Evolutionary conservation across 1,140 invertebrate species (phyloP).

Genomic region (Bombus huntii): DNA sequence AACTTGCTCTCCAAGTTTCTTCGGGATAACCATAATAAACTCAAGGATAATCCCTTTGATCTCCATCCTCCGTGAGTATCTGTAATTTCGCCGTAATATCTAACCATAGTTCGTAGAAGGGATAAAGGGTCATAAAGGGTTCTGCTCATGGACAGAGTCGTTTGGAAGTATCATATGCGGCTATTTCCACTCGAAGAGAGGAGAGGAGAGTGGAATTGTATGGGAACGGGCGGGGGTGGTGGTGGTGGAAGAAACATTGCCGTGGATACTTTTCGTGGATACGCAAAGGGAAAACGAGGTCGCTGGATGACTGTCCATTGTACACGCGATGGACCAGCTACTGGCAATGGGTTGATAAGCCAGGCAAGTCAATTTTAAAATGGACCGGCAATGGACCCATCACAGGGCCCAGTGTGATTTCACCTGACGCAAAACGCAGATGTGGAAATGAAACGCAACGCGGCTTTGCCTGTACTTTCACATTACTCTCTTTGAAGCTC

Average conservation of each 20-base stretch:
- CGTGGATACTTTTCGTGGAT: not conserved
- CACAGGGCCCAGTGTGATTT: not conserved
- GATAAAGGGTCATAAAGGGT: not conserved
- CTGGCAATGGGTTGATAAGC: conserved; percentile 25
- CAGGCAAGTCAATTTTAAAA: conserved; percentile 41
- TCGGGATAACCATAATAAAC: not conserved
- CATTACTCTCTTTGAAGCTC: not conserved
- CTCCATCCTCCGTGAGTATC: not conserved
- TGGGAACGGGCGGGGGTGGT: not conserved
- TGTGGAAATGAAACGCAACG: conserved; percentile 9
- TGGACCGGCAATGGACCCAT: conserved; percentile 23
- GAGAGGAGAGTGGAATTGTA: not conserved
- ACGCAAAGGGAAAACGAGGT: not conserved
- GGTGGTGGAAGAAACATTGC: not conserved
- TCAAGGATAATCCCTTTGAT: not conserved
- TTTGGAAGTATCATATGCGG: not conserved
- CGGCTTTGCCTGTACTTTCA: not conserved
- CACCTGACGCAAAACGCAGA: not conserved
- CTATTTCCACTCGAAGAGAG: not conserved
- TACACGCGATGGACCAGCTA: not conserved
- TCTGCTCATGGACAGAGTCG: not conserved
- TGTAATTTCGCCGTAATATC: not conserved
- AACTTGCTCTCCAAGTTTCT: not conserved
- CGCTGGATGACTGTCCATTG: conserved; percentile 2
- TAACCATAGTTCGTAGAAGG: conserved; percentile 13